A percentile compares a stretch with the other conserved stretches of the same genome.
phyloP scores from a whole-genome alignment of 2,888 invertebrate genomes.

The Tachina fera region DNA sequence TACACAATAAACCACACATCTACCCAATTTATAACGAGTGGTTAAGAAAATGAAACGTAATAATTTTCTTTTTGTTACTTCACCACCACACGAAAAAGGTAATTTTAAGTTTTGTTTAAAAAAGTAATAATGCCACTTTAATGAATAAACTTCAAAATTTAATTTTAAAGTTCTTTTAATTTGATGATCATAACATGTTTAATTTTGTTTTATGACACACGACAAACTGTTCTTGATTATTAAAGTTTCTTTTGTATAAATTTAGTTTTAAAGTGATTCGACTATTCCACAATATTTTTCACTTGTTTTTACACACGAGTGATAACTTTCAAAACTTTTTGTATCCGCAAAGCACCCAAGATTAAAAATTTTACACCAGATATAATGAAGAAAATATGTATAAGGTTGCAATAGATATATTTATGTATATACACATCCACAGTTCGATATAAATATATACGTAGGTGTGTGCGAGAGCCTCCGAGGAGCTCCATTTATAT shows the following conservation, averaged over 20 bases:
- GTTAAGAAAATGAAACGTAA: conserved; percentile 70
- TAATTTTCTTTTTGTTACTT: conserved; percentile 66
- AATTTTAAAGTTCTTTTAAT: conserved; percentile 19
- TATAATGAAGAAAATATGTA: conserved; percentile 70
- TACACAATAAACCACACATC: conserved; percentile 60
- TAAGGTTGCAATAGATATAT: conserved; percentile 62
- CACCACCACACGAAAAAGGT: conserved; percentile 54
- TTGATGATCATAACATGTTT: neutral
- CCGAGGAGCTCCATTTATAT: conserved; percentile 31
- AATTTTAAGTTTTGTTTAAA: conserved; percentile 20
- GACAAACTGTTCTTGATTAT: conserved; percentile 3
- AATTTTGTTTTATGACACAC: conserved; percentile 25
- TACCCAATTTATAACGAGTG: conserved; percentile 63
- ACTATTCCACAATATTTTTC: conserved; percentile 27
- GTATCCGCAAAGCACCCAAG: conserved; percentile 41
- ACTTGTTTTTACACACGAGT: conserved; percentile 28
- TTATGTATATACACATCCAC: conserved; percentile 44
- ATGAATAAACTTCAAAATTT: neutral
- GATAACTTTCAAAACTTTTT: conserved; percentile 31
- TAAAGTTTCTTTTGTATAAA: conserved; percentile 15
- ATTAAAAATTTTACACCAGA: conserved; percentile 62
- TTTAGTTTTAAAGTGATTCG: conserved; percentile 9
- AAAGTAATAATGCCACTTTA: conserved; percentile 19
- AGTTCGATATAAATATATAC: conserved; percentile 54
- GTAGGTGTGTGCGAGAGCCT: conserved; percentile 50